These are phyloP conservation scores for Lithobates sylvaticus DNA, from an alignment of 2,797 vertebrate genomes.

Conservation along the genomic window DNA sequence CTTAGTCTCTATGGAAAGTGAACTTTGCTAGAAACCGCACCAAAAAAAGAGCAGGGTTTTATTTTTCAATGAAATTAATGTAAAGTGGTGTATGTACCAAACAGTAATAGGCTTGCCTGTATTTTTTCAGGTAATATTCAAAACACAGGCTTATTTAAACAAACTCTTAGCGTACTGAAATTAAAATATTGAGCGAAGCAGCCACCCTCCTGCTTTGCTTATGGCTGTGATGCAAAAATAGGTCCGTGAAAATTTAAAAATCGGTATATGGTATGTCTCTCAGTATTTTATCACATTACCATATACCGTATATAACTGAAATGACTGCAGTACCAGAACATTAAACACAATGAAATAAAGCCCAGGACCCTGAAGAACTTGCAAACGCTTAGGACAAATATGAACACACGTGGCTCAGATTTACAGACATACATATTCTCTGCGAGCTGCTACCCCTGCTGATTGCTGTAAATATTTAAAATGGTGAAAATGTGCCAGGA, in stretches of 20 bases:
- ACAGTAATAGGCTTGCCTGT: too few species aligned
- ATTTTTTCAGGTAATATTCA: not conserved
- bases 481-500: slow-evolving; percentile 4
- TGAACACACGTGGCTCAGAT: not conserved
- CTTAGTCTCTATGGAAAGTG: too few species aligned
- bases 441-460: not conserved
- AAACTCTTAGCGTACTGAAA: not conserved
- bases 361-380: too few species aligned
- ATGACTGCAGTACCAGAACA: too few species aligned
- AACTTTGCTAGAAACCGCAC: too few species aligned
- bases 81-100: too few species aligned
- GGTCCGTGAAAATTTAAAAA: not conserved
- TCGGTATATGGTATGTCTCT: not conserved
- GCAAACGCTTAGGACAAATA: too few species aligned
- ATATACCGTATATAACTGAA: too few species aligned
- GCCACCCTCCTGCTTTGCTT: slow-evolving; percentile 2
- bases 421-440: not conserved
- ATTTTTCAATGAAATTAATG: too few species aligned
- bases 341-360: not conserved
- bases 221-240: not conserved
- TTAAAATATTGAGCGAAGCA: not conserved
- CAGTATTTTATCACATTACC: not conserved
- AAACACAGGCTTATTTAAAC: not conserved
- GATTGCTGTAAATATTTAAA: slow-evolving; percentile 16
- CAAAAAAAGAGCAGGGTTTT: too few species aligned